Evolutionary conservation across 2,113 vertebrate genomes (phyloP), one percentile per base, ranked within the genome.

Genomic region (Ceyx melanurus): DNA sequence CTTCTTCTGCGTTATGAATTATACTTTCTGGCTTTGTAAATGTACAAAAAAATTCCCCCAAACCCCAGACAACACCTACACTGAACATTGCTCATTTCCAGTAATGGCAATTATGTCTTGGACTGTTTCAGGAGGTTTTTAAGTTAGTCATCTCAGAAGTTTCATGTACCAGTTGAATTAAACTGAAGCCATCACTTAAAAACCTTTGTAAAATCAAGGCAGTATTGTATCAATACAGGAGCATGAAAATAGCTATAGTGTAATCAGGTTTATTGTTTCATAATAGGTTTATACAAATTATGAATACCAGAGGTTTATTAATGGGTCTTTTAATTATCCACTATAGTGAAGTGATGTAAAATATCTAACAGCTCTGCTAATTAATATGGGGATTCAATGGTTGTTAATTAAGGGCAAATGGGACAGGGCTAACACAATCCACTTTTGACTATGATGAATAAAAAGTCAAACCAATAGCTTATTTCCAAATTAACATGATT

Each of bases 371-470:
- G 97, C 97, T 97, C 96, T 92, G 97, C 98, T 99, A 99, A 99
- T 99, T 99, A 99, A 98, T 99, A 97, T 97, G 97, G 96, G 97
- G 97, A 98, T 98, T 98, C 98, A 98, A 96, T 95, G 97, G 96
- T 96, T 98, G 98, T 98, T 99, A 99, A 99, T 99, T 99, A 99
- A 98, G 98, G 98, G 98, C 98, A 99, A 98, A 98, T 97, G 97
- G 98, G 98, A 98, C 98, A 97, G 98, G 97, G 98, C 96, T 93
- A 94, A 97, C 96, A 97, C 96, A 97, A 98, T 97, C 98, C 97
- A 98, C 98, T 98, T 95, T 95, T 96, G 97, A 97, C 96, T 97
- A 78, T 96, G 95, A 97, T 98, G 97, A 98, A 98, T 98, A 98
- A 98, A 98, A 98, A 98, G 98, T 97, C 94, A 97, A 97, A 97